Conservation (phyloP, 2,888 invertebrate genomes). For the Lordiphosa andalusiaca region DNA sequence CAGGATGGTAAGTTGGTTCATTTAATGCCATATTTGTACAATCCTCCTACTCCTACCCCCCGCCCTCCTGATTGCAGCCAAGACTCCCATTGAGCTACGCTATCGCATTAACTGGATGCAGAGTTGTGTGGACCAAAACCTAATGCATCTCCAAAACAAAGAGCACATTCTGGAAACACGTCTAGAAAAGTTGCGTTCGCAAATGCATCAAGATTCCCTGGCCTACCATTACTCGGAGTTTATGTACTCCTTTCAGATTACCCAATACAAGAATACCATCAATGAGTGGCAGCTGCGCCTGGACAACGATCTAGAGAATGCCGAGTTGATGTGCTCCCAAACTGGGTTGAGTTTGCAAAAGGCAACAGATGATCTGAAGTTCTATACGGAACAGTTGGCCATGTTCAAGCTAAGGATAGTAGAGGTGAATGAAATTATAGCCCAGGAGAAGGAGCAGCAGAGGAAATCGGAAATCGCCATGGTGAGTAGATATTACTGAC, state of each 20-base stretch:
- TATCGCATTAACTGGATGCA: conserved; percentile 48
- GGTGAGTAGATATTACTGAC: neutral
- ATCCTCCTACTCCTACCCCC: too few relatives aligned
- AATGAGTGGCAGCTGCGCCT: conserved; percentile 36
- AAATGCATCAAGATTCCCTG: neutral
- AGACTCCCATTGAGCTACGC: conserved; percentile 36
- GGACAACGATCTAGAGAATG: conserved; percentile 41
- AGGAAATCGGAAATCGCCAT: neutral
- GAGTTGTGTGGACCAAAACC: conserved; percentile 36
- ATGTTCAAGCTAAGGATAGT: conserved; percentile 30
- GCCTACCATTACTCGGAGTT: conserved; percentile 5
- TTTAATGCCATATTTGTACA: too few relatives aligned
- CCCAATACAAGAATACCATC: conserved; percentile 9
- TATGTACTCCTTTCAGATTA: conserved; percentile 9
- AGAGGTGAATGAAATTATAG: conserved; percentile 18
- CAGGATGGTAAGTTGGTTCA: conserved; percentile 4
- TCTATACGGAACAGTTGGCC: conserved; percentile 24
- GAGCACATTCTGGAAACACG: conserved; percentile 20
- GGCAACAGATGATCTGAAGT: conserved; percentile 35
- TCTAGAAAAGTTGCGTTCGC: neutral
- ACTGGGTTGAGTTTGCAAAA: conserved; percentile 15
- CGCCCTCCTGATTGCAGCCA: conserved; percentile 15
- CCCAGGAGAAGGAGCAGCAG: neutral
- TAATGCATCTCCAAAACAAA: conserved; percentile 10
- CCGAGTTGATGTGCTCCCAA: conserved; percentile 29